These are phyloP conservation scores for Cladopsammia gracilis DNA, from an alignment of 64 coral and sea anemone genomes.

Conservation along the genomic window DNA sequence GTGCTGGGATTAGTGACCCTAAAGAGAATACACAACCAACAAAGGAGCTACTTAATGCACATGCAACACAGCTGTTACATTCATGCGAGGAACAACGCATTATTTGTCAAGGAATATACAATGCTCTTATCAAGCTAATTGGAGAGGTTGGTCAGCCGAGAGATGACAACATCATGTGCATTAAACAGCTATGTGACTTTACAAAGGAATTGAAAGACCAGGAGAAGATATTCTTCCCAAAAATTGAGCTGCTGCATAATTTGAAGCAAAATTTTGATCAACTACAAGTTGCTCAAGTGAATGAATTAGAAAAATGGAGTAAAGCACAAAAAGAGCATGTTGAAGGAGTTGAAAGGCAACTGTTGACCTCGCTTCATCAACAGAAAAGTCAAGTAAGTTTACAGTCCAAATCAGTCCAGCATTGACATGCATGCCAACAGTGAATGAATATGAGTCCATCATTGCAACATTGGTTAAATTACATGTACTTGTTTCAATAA, in stretches of 20 bases:
- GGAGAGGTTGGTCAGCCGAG: conserved; percentile 56
- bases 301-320: conserved; percentile 21
- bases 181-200: conserved; percentile 56
- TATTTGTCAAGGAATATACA: conserved; percentile 32
- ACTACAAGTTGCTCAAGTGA: conserved; percentile 17
- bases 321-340: background rate
- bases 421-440: no score
- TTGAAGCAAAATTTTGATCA: background rate
- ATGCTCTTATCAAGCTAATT: conserved; percentile 62
- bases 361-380: conserved; percentile 51
- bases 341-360: conserved; percentile 1
- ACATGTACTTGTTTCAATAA: no score
- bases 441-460: no score
- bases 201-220: conserved; percentile 42
- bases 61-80: background rate
- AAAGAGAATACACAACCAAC: background rate
- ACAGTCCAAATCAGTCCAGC: no score
- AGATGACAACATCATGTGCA: conserved; percentile 54
- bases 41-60: background rate
- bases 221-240: conserved; percentile 58
- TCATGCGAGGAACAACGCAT: conserved; percentile 50
- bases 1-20: background rate
- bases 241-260: conserved; percentile 43
- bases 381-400: conserved; percentile 20
- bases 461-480: no score